Evolutionary conservation across 2,888 invertebrate species (phyloP).

Genomic region (Abscondita cerata): DNA sequence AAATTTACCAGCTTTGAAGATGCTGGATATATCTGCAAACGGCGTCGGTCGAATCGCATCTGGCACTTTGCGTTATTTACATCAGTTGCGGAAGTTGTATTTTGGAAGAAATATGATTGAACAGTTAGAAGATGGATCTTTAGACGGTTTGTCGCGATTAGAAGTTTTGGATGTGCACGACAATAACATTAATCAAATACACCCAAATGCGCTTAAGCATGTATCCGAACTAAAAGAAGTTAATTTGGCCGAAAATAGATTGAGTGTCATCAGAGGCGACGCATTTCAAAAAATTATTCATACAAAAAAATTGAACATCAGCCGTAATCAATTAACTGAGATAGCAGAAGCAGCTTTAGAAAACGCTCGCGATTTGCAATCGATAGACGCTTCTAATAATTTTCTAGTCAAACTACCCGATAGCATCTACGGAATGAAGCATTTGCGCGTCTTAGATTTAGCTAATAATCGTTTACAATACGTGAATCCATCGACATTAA

Average conservation of each 20-base stretch:
- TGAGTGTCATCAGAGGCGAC: conserved; percentile 73
- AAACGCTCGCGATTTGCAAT: conserved; percentile 71
- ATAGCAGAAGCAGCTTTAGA: conserved; percentile 70
- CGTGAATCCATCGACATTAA: conserved; percentile 73
- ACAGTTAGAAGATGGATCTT: conserved; percentile 71
- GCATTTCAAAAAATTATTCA: conserved; percentile 70
- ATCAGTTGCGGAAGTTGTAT: conserved; percentile 72
- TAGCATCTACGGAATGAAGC: conserved; percentile 71
- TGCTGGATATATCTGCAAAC: conserved; percentile 78
- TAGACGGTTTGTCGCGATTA: conserved; percentile 72
- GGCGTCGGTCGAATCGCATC: conserved; percentile 73
- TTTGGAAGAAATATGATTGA: conserved; percentile 77
- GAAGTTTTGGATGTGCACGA: conserved; percentile 78
- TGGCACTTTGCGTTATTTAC: conserved; percentile 69
- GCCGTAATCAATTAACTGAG: conserved; percentile 75
- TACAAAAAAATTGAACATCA: conserved; percentile 74
- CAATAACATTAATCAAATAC: conserved; percentile 73
- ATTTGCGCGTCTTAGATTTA: conserved; percentile 76
- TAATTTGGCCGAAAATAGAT: conserved; percentile 77
- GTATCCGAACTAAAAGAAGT: conserved; percentile 71
- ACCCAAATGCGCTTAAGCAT: conserved; percentile 70
- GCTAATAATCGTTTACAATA: conserved; percentile 78
- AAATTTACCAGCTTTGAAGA: conserved; percentile 74
- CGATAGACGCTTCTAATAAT: conserved; percentile 81
- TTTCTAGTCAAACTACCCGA: conserved; percentile 74